Base-by-base conservation (phyloP, 2,797 vertebrate genomes). In the Spizella passerina region DNA sequence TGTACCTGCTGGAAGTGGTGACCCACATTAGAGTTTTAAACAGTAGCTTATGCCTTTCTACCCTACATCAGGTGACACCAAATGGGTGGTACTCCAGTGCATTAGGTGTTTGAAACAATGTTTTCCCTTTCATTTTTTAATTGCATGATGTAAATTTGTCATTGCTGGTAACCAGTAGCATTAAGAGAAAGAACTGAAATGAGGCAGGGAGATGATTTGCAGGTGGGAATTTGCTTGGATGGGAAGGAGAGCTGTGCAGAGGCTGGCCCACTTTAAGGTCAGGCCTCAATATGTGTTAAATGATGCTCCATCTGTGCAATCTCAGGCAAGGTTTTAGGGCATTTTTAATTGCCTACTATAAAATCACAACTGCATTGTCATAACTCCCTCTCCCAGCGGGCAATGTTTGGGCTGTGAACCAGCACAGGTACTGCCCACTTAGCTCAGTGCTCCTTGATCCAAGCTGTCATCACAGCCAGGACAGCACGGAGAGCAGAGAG, bases 281-380 rank as follows among this genome's bases (percentile, higher is more conserved):
- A 39, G 34, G 19, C 46, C 26, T 50, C 34, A 6, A 2, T 27
- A 7, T 10, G 3, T 46, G 20, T 34, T 60, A 52, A 68, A 43
- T 0, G 2, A 9, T 47, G 7, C 13, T 69, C 21, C 2, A n/a
- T 20, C 50, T 60, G 7, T 46, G 39, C 34, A 5, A 36, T 41
- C 29, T 46, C 50, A 10, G 38, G 27, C 38, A 55, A 9, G 24
- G 34, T 60, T 82, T 75, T 29, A 53, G 50, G 43, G 6, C 30
- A 4, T 46, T 39, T 84, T 81, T 4, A 82, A 41, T 49, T 81
- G 29, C 38, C 49, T 56, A 0, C 59, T 55, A 1, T 10, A 63
- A 73, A 70, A 70, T 30, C 41, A 52, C 57, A 73, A 47, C 3
- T 26, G 15, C 30, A 11, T 56, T 69, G 21, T 41, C 46, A 1